Base-by-base conservation (phyloP, 1,140 invertebrate species). In the Drosophila biarmipes region DNA sequence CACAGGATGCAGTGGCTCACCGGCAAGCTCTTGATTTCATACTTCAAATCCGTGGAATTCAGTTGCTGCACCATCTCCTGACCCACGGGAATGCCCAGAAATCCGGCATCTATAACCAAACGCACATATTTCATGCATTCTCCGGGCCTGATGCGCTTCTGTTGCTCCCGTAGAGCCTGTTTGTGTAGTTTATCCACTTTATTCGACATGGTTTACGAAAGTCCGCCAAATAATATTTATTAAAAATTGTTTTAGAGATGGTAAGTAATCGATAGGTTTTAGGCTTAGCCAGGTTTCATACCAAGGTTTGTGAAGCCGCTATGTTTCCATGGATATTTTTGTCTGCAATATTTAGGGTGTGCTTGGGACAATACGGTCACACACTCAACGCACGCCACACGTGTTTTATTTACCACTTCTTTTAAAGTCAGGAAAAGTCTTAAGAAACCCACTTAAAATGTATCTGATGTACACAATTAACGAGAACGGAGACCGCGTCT, bases 401-500 rank as follows among this genome's bases (percentile, higher is more conserved):
- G 84, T 89, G 84, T 84, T 84, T 45, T 73, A 78, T 71, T 81
- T 63, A 64, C 37, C 51, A 15, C 29, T 4, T 56, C 10, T 58
- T 38, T 31, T 31, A 34, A 6, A 21, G 12, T 15, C 14, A 19
- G 10, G 29, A 51, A 31, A 37, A 37, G 43, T 14, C 7, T 19
- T 0, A 8, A 12, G 2, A 40, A 43, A 43, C 17, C 15, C 11
- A 14, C 10, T 31, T 4, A 93, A 93, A 82, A 96, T 96, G 96
- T 96, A 96, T 94, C 92, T 96, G 0, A 94, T 96, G 94, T 96
- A 95, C 92, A 96, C 95, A 90, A 92, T 96, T 63, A 94, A 96
- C 73, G 94, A 95, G 89, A 94, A 94, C 31, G 95, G 95, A 0
- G 94, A 96, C 2, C 93, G 95, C 42, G 93, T 96, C 14, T 96